Conservation (phyloP, 2,888 invertebrate genomes). For the Tipula unca region DNA sequence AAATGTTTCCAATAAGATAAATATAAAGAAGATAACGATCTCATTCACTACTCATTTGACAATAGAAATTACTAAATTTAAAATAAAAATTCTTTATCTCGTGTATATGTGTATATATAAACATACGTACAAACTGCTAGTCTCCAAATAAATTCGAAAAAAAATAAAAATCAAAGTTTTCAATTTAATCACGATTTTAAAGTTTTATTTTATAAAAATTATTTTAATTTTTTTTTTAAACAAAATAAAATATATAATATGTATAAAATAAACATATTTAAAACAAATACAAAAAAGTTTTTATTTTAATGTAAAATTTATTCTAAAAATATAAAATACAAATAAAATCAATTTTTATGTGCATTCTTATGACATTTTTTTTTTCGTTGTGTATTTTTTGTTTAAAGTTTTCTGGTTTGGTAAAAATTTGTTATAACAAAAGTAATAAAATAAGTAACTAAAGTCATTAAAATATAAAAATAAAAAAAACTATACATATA, state of each 20-base stretch:
- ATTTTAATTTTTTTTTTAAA: not conserved
- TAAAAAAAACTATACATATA: not conserved
- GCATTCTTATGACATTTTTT: slow-evolving; percentile 1
- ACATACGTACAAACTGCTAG: not conserved
- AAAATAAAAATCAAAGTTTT: not conserved
- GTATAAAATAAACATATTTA: slow-evolving; percentile 8
- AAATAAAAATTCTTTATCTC: not conserved
- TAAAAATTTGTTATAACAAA: slow-evolving; percentile 8
- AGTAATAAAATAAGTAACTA: not conserved
- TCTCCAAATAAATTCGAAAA: not conserved
- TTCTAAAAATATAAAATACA: not conserved
- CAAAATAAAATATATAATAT: not conserved
- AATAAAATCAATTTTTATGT: slow-evolving; percentile 14
- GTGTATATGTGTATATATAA: not conserved
- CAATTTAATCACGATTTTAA: slow-evolving; percentile 14
- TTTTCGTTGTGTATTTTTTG: not conserved
- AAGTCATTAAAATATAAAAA: slow-evolving; percentile 9
- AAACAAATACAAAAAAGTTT: not conserved
- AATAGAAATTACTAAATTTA: not conserved
- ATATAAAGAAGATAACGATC: not conserved
- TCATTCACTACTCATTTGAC: not conserved
- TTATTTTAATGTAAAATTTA: slow-evolving; percentile 3
- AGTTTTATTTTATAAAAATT: not conserved
- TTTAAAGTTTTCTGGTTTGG: not conserved
- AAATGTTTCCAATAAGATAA: not conserved